phyloP scores from a whole-genome alignment of 2,888 invertebrate species.

The Cephalotes varians region DNA sequence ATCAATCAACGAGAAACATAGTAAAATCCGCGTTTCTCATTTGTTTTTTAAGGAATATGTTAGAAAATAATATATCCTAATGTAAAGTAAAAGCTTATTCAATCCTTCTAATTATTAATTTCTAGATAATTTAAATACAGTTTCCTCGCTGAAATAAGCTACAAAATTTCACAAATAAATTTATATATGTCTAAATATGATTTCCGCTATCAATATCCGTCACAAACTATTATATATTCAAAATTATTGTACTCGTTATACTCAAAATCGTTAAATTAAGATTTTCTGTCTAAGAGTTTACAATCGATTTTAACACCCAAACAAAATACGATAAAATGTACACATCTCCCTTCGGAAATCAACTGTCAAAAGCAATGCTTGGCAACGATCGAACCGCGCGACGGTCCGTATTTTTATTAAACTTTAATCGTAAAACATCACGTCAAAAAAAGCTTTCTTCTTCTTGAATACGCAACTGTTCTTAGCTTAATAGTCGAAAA shows the following conservation, averaged over 20 bases:
- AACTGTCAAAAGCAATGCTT: conserved; percentile 4
- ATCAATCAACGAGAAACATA: neutral
- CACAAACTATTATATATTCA: neutral
- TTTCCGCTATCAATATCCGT: neutral
- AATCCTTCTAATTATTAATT: neutral
- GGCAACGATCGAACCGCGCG: conserved; percentile 14
- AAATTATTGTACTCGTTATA: neutral
- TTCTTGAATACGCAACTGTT: neutral
- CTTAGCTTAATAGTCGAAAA: neutral
- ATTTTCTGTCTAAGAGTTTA: conserved; percentile 20
- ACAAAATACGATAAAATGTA: neutral
- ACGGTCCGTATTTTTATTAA: conserved; percentile 15
- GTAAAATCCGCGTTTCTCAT: neutral
- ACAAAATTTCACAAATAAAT: neutral
- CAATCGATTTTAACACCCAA: conserved; percentile 28
- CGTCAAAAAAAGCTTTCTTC: neutral
- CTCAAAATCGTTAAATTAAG: neutral
- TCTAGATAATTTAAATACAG: neutral
- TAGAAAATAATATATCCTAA: no score
- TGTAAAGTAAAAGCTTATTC: neutral
- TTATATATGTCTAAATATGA: neutral
- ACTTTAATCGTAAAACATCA: neutral
- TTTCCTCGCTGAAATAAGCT: neutral
- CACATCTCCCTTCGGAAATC: conserved; percentile 44
- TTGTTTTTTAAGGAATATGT: neutral